Base-by-base conservation (phyloP, 2,113 vertebrate species). In the Cynocephalus volans region DNA sequence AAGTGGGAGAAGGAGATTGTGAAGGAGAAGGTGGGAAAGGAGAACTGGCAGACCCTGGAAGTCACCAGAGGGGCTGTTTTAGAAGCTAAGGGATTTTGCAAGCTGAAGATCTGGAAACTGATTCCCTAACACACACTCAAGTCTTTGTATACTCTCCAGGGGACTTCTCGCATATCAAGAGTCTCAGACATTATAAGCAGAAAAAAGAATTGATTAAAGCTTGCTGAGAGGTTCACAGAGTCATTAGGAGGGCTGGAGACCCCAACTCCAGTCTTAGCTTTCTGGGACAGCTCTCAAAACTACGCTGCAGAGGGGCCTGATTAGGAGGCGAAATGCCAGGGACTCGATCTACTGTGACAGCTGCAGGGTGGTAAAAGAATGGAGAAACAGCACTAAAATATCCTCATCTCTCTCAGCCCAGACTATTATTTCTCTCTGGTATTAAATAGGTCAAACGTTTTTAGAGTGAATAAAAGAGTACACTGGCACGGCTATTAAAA, bases 261-360 rank as follows among this genome's bases (percentile, higher is more conserved):
- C 19, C 54, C 36, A 60, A 26, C 8, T 33, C 3, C 56, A 65
- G 50, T n/a, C 12, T 60, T 1, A n/a, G 54, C 23, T 94, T 64
- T n/a, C 85, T 56, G 50, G 28, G 26, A 12, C 19, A 48, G 15
- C 62, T 9, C 45, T 31, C 15, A 41, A 36, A 86, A 19, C 6
- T 84, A 12, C 0, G 21, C 6, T 33, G 2, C 4, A 15, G 45
- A 33, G 56, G 24, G 15, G 0, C 1, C 6, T 3, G 2, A 12
- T 2, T 19, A 15, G 31, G 26, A 75, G 36, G 28, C 10, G 33
- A 28, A 2, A 15, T 1, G 7, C 24, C 31, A 41, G 36, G 56
- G n/a, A 31, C 5, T 19, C 2, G 5, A 18, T 4, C 70, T 54
- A 69, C 8, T 6, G 50, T 52, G 36, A 14, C 26, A 36, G 21